These are phyloP conservation scores for Gnathonemus longibarbis DNA, from an alignment of 2,113 vertebrate species.

Conservation along the genomic window DNA sequence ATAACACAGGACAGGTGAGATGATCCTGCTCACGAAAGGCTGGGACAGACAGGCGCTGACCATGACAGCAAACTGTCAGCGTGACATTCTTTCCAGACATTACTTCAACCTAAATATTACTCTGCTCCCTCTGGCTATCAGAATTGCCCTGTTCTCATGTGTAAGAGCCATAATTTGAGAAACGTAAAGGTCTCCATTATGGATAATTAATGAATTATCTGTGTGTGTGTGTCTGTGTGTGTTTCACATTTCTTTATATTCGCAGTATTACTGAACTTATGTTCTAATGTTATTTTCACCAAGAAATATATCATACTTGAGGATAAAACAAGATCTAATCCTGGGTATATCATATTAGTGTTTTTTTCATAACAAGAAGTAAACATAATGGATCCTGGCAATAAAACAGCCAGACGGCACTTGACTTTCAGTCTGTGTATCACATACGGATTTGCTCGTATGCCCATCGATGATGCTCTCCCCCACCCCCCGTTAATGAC, in stretches of 20 bases:
- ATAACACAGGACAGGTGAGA: too few species aligned
- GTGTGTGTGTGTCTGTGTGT: background rate
- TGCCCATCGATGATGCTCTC: slow-evolving; percentile 23
- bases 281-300: background rate
- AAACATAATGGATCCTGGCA: background rate
- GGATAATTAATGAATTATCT: background rate
- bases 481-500: background rate
- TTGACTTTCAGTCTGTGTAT: background rate
- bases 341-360: background rate
- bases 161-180: background rate
- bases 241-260: background rate
- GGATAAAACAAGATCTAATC: background rate
- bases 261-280: background rate
- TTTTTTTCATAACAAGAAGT: background rate
- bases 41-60: too few species aligned
- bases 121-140: background rate
- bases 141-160: background rate
- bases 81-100: background rate
- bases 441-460: background rate
- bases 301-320: too few species aligned
- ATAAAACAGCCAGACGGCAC: background rate
- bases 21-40: too few species aligned
- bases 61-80: background rate
- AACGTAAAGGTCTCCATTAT: background rate
- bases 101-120: background rate